These are phyloP conservation scores for Lordiphosa andalusiaca DNA, from an alignment of 2,888 invertebrate genomes.

Conservation along the genomic window DNA sequence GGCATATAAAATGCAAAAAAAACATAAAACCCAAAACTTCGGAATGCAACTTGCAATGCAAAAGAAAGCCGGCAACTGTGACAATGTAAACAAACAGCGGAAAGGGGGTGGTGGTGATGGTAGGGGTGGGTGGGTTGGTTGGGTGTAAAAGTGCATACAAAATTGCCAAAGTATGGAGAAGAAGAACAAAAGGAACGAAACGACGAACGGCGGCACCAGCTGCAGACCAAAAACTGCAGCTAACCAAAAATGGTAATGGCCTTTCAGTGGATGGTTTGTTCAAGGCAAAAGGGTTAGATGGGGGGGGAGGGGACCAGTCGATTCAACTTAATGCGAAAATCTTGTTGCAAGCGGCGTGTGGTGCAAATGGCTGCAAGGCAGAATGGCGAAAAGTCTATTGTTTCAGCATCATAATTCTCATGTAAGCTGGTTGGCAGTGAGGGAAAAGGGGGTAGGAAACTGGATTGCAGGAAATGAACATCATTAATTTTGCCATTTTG, in stretches of 20 bases:
- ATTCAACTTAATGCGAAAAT: conserved; percentile 68
- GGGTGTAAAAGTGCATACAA: conserved; percentile 69
- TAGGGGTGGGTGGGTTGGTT: conserved; percentile 8
- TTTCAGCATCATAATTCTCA: conserved; percentile 73
- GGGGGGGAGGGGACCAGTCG: background rate
- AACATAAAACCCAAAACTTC: conserved; percentile 62
- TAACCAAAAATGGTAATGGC: conserved; percentile 67
- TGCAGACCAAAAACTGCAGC: conserved; percentile 61
- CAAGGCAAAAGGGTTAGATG: background rate
- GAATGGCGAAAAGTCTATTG: conserved; percentile 67
- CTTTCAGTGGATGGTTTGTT: conserved; percentile 46
- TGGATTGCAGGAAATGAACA: conserved; percentile 69
- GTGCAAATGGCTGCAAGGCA: conserved; percentile 49
- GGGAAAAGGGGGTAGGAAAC: conserved; percentile 11
- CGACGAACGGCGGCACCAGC: conserved; percentile 38
- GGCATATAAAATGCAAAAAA: conserved; percentile 43
- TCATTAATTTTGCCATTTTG: conserved; percentile 75
- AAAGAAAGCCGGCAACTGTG: conserved; percentile 69
- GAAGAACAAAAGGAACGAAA: conserved; percentile 62
- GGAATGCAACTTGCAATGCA: conserved; percentile 65
- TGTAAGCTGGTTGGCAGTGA: conserved; percentile 51
- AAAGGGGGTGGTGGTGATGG: conserved; percentile 15
- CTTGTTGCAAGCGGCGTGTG: conserved; percentile 65
- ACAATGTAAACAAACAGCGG: conserved; percentile 70
- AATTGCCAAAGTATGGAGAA: conserved; percentile 46